Conservation (phyloP, 2,797 vertebrate species). For the Philypnodon macrostomus region DNA sequence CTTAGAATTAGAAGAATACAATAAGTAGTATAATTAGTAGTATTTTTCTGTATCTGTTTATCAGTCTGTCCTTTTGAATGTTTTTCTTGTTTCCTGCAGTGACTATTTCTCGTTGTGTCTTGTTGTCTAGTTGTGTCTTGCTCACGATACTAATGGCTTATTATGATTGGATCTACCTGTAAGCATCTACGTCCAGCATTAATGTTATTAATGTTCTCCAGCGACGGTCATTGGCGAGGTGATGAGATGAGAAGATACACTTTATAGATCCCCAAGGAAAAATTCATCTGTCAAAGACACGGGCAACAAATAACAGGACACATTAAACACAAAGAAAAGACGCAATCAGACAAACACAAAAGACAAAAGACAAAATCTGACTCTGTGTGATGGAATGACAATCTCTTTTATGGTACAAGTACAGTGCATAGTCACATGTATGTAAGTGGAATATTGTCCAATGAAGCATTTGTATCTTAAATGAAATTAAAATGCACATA, state of each 20-base stretch:
- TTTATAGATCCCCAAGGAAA: constrained; percentile 67
- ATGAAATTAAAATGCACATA: no score
- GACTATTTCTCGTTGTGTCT: constrained; percentile 14
- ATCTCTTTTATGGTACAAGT: no score
- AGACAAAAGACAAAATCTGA: constrained; percentile 3
- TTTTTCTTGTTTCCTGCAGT: constrained; percentile 5
- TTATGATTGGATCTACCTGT: constrained; percentile 59
- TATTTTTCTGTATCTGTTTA: constrained; percentile 13
- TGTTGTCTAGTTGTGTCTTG: constrained; percentile 10
- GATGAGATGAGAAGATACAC: constrained; percentile 59
- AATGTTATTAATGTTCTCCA: constrained; percentile 60
- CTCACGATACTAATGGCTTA: constrained; percentile 34
- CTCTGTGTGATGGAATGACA: constrained; percentile 6
- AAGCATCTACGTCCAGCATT: constrained; percentile 56
- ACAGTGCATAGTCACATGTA: no score
- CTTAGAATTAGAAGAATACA: no score
- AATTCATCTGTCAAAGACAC: constrained; percentile 55
- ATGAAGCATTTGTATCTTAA: no score
- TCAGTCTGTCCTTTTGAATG: constrained; percentile 24
- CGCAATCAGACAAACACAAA: constrained; percentile 11
- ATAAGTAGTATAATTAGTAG: no score
- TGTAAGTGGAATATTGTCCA: no score
- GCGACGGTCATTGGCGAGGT: constrained; percentile 51
- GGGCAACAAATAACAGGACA: constrained; percentile 45
- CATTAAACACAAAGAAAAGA: constrained; percentile 36